Conservation (phyloP, 2,888 invertebrate species). For the Eristalis intricaria region DNA sequence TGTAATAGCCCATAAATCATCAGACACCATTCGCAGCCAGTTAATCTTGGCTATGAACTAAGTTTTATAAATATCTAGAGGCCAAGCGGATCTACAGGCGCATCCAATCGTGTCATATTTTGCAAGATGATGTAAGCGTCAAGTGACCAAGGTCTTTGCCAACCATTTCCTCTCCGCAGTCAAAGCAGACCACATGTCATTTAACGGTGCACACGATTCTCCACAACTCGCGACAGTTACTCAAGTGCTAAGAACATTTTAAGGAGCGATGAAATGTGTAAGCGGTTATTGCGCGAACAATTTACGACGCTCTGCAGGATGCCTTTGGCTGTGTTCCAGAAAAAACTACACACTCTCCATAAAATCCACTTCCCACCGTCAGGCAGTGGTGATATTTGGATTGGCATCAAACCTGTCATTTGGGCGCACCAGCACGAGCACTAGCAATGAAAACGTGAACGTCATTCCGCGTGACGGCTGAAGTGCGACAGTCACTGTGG, state of each 20-base stretch:
- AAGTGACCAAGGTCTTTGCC: background rate
- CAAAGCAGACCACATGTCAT: background rate
- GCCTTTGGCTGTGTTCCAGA: slow-evolving; percentile 42
- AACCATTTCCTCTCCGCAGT: background rate
- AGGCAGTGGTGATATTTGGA: slow-evolving; percentile 25
- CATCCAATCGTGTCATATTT: background rate
- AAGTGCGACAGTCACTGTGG: background rate
- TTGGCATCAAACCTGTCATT: slow-evolving; percentile 10
- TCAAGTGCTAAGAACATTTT: background rate
- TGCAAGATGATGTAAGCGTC: background rate
- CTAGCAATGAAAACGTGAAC: background rate
- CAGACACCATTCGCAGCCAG: background rate
- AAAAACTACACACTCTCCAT: background rate
- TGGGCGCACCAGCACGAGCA: background rate
- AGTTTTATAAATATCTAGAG: background rate
- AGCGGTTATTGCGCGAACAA: background rate
- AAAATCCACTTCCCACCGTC: background rate
- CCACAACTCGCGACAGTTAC: background rate
- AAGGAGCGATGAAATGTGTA: background rate
- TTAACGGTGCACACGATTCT: background rate
- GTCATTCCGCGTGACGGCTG: background rate
- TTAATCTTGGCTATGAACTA: background rate
- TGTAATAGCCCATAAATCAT: background rate
- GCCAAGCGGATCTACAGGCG: background rate
- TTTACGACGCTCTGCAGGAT: background rate